These are phyloP conservation scores for Nasua narica DNA, from an alignment of 2,797 vertebrate genomes.

Conservation along the genomic window DNA sequence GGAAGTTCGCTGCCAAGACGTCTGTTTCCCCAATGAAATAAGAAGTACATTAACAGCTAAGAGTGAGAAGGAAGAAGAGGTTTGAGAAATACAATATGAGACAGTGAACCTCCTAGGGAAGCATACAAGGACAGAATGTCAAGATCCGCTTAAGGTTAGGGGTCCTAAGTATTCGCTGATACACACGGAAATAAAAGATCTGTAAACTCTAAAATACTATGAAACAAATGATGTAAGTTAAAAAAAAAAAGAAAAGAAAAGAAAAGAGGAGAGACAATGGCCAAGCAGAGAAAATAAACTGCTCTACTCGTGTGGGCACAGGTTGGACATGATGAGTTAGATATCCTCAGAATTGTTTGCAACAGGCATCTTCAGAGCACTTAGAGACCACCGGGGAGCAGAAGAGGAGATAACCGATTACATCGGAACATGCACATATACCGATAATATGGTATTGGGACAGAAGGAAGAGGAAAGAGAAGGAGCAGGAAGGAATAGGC, in stretches of 20 bases:
- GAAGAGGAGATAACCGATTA: not conserved
- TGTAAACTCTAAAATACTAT: not conserved
- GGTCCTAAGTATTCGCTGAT: no score
- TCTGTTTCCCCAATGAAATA: not conserved
- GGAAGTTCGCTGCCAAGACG: not conserved
- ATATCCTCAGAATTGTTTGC: not conserved
- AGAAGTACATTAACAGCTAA: not conserved
- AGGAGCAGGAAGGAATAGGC: not conserved
- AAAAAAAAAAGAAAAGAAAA: no score
- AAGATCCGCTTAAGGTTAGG: not conserved
- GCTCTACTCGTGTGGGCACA: not conserved
- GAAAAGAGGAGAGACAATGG: not conserved
- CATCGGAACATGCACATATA: rapidly evolving
- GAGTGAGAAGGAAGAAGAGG: not conserved
- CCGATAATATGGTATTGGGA: not conserved
- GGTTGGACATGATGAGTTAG: not conserved
- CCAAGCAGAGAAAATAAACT: not conserved
- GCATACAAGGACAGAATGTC: not conserved
- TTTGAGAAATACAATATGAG: not conserved
- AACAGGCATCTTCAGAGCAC: not conserved
- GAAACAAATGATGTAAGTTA: not conserved
- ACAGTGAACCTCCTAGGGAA: not conserved
- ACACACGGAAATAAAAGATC: not conserved
- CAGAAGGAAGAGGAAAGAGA: not conserved
- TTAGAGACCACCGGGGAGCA: not conserved